Evolutionary conservation across 2,888 invertebrate genomes (phyloP), one percentile per base, ranked within the genome.

Genomic region (Caenorhabditis becei): DNA sequence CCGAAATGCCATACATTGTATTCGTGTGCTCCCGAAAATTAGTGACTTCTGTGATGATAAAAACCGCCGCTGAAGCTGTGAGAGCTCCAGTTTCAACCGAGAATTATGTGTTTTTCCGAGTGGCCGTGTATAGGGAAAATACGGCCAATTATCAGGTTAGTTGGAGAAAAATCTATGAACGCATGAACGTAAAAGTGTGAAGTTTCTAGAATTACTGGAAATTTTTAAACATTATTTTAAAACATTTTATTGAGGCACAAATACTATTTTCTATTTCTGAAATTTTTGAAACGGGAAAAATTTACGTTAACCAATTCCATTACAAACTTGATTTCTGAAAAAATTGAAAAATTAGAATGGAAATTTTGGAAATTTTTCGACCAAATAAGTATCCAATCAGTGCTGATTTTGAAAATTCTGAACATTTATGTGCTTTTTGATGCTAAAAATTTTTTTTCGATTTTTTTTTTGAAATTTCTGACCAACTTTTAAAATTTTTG

Each of bases 51-150:
- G 69, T 72, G 0, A 85, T 86, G 85, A 84, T 88, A 23, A 81
- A 70, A 49, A 67, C 79, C 2, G 70, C 85, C 8, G 84, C 82
- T 1, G 84, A 85, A 51, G 56, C 54, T 23, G 63, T 86, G 18
- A 62, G 80, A 47, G 82, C 86, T n/a, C 85, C 87, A 1, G 37
- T 82, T 10, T 83, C 86, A 16, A 59, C 20, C 0, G 85, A 84
- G 23, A 83, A 86, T 20, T 84, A 84, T 75, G 89, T 90, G 8
- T 90, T 89, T 84, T 89, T 90, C 67, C 82, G 90, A 26, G 89
- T 90, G 0, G 82, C 86, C 3, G 83, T 90, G 35, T 67, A 74
- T 24, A 32, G 83, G 20, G 69, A 67, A n/a, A 41, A 32, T 18
- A 16, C 32, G n/a, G 44, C 56, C 0, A 71, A 75, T 54, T 75